These are phyloP conservation scores for Lepidurus couesii DNA, from an alignment of 1,140 invertebrate species.

Conservation along the genomic window DNA sequence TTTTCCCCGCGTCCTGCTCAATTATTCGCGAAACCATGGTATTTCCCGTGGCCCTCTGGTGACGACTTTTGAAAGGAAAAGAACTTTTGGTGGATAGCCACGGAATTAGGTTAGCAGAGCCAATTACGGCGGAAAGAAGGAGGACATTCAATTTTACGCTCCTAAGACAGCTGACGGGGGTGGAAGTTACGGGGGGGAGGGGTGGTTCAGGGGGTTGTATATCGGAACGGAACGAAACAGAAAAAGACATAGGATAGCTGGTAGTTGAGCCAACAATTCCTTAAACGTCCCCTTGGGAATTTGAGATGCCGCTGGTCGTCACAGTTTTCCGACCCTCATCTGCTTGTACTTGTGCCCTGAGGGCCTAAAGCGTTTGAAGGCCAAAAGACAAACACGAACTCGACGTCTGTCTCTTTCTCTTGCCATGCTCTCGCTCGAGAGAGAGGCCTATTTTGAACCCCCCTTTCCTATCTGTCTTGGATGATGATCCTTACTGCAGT, in stretches of 20 bases:
- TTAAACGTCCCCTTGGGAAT: constrained; percentile 21
- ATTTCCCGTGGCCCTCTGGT: too few species aligned
- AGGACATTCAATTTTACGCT: constrained; percentile 10
- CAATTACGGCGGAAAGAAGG: neutral
- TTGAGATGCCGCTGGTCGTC: neutral
- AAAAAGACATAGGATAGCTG: too few species aligned
- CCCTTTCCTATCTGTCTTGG: neutral
- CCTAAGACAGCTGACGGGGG: neutral
- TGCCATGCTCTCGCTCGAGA: too few species aligned
- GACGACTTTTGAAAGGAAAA: too few species aligned
- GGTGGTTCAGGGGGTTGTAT: too few species aligned
- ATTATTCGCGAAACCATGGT: too few species aligned
- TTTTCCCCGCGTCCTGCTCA: neutral
- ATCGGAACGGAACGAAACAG: too few species aligned
- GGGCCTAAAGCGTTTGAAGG: neutral
- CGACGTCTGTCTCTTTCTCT: neutral
- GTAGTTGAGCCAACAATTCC: constrained; percentile 7
- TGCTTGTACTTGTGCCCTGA: neutral
- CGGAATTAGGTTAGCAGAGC: neutral
- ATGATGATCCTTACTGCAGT: neutral
- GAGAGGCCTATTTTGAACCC: neutral
- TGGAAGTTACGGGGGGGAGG: neutral
- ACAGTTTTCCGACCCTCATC: neutral
- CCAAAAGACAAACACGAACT: neutral
- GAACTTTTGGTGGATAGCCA: too few species aligned